Conservation (phyloP, 2,113 vertebrate species). For the Ameiurus melas region DNA sequence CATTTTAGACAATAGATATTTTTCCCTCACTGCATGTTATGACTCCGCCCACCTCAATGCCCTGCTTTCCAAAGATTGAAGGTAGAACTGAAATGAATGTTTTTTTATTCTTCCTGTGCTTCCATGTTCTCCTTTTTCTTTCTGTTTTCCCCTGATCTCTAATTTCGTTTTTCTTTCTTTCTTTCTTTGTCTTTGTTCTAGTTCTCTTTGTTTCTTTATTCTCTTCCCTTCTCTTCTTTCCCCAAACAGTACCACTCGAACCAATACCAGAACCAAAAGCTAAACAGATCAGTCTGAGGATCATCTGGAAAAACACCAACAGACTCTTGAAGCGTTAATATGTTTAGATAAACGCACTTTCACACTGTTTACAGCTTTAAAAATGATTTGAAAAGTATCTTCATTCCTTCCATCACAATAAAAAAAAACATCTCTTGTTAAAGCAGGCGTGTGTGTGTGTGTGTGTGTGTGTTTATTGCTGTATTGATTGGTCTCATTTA, state of each 20-base stretch:
- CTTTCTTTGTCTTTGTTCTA: neutral
- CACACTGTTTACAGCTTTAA: neutral
- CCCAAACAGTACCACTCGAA: neutral
- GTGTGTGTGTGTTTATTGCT: neutral
- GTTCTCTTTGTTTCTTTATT: neutral
- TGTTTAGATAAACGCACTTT: neutral
- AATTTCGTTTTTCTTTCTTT: neutral
- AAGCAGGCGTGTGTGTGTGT: neutral
- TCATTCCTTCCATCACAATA: neutral
- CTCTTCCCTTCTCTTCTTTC: neutral
- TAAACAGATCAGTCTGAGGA: neutral
- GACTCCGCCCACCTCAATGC: neutral
- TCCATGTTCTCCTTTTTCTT: neutral
- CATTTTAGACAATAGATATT: neutral
- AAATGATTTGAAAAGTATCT: neutral
- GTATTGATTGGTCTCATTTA: conserved; percentile 54
- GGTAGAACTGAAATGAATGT: neutral
- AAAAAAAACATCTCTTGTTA: neutral
- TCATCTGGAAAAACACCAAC: neutral
- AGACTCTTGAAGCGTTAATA: neutral
- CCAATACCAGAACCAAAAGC: neutral
- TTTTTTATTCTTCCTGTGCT: neutral
- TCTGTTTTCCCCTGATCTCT: neutral
- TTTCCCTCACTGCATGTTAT: neutral
- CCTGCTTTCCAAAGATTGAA: neutral